phyloP scores from a whole-genome alignment of 2,888 invertebrate species.

The Callimorpha dominula region DNA sequence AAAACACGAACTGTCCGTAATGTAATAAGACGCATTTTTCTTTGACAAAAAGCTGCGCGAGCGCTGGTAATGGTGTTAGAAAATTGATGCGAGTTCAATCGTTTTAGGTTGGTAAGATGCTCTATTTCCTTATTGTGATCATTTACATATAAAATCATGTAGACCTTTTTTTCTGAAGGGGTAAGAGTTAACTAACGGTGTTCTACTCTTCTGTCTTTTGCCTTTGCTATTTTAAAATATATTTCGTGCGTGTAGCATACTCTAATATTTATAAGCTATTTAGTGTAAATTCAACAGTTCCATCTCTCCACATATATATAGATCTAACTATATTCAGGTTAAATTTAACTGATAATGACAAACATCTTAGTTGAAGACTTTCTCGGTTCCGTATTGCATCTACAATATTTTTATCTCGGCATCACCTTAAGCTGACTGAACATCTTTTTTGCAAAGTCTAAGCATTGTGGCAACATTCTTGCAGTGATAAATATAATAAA shows the following conservation, averaged over 20 bases:
- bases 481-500: not conserved
- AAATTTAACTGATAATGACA: too few relatives aligned
- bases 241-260: too few relatives aligned
- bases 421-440: too few relatives aligned
- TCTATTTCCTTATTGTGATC: constrained; percentile 49
- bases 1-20: constrained; percentile 63
- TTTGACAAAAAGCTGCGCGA: constrained; percentile 75
- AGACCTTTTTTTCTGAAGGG: not conserved
- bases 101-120: constrained; percentile 46
- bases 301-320: too few relatives aligned
- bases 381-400: too few relatives aligned
- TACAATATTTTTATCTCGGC: too few relatives aligned
- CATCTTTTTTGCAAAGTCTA: too few relatives aligned
- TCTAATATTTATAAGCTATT: too few relatives aligned
- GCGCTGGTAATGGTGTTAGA: constrained; percentile 71
- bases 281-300: too few relatives aligned
- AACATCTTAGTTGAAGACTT: too few relatives aligned
- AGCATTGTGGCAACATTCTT: not conserved
- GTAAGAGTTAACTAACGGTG: not conserved
- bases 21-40: constrained; percentile 85
- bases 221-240: too few relatives aligned
- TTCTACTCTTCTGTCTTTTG: not conserved
- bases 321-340: too few relatives aligned
- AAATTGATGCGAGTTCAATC: constrained; percentile 65
- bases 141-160: not conserved